Evolutionary conservation across 2,888 invertebrate genomes (phyloP), one percentile per base, ranked within the genome.

Genomic region (Sphaerolaimus hirsutus): DNA sequence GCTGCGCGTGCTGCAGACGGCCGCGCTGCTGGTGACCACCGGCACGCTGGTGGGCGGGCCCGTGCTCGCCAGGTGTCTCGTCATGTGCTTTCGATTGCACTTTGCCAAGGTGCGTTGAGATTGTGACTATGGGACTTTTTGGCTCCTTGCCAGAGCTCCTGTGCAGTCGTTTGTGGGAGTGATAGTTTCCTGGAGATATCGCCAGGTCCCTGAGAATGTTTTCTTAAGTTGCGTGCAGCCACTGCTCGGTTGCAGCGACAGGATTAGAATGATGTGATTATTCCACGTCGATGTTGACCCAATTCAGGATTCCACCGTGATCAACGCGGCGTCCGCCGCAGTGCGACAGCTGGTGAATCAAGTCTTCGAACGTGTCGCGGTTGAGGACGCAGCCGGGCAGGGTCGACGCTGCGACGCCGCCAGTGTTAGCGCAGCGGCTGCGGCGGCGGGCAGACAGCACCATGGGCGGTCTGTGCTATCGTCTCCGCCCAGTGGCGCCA

Each of bases 311-410:
- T 76, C 79, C 2, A 86, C 86, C 49, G 89, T 87, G 40, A 81
- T 82, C 44, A 93, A 91, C 65, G 89, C 93, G 14, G 93, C 93
- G 7, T 89, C 91, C 1, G 97, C 97, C 29, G 91, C 91, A 1
- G 86, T 97, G 25, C 71, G 93, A 23, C 93, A 97, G 63, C 71
- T 93, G 26, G 86, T 91, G 23, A 82, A 84, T 23, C 71, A 86
- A 46, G 42, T 71, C 38, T 69, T 70, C 58, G 70, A 71, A 52
- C 53, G 70, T 41, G 68, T 68, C n/a, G 53, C 65, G 5, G 58
- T 58, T 4, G 66, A 66, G 50, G 64, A 66, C 48, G 58, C 55
- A 29, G n/a, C 35, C 5, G 36, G n/a, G 14, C 37, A n/a, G 37
- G 14, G 5, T 7, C 10, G 10, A n/a, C 4, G 29, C 19, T 5